A percentile compares a stretch with the other conserved stretches of the same genome.
phyloP scores from a whole-genome alignment of 2,888 invertebrate species.

The Chouioia cunea region DNA sequence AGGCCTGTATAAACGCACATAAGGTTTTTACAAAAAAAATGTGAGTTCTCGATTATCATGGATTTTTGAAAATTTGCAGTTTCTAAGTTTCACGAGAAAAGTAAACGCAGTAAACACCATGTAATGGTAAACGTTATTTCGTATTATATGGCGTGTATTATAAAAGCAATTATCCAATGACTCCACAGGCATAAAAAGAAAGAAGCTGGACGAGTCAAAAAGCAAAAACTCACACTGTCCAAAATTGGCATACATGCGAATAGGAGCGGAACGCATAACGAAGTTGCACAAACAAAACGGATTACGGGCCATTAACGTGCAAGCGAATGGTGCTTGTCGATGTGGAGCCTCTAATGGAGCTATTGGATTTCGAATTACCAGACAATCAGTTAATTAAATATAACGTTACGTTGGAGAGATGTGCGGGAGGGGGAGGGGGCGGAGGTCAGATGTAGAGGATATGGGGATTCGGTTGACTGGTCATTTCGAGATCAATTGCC shows the following conservation, averaged over 20 bases:
- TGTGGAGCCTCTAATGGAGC: constrained; percentile 29
- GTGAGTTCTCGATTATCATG: too few species aligned
- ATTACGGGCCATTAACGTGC: constrained; percentile 39
- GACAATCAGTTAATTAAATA: constrained; percentile 44
- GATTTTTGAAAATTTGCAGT: too few species aligned
- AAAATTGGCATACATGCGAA: background rate
- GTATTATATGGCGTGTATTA: too few species aligned
- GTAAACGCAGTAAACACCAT: too few species aligned
- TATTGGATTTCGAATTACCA: constrained; percentile 44
- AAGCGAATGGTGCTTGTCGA: constrained; percentile 5
- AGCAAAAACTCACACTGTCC: background rate
- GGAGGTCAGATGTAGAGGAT: constrained; percentile 5
- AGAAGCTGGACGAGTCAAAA: background rate
- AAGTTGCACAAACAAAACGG: constrained; percentile 32
- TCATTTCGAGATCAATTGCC: constrained; percentile 17
- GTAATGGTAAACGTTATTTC: too few species aligned
- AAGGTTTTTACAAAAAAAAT: too few species aligned
- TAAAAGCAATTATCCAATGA: too few species aligned
- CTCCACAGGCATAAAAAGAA: too few species aligned
- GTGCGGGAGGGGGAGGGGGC: background rate
- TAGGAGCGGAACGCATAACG: background rate
- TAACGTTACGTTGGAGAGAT: constrained; percentile 17
- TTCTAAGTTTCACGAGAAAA: too few species aligned
- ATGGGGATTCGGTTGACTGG: background rate
- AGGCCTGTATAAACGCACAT: too few species aligned